Base-by-base conservation (phyloP, 2,797 vertebrate genomes). In the Euphonia xanthogaster region DNA sequence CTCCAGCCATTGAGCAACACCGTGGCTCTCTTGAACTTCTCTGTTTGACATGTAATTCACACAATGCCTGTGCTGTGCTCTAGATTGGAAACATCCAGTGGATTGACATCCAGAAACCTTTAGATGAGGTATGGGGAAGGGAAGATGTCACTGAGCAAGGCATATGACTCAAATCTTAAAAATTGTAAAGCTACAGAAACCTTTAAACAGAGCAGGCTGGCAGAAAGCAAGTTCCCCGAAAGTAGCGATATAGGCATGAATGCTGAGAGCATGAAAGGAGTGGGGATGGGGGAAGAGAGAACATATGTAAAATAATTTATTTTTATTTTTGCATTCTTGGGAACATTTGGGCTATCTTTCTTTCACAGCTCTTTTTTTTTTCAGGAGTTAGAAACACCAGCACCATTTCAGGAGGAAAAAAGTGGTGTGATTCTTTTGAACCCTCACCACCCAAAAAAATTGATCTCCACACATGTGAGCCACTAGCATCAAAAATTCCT, bases 31-130 rank as follows among this genome's bases (percentile, higher is more conserved):
- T 88, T 81, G 85, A 84, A 82, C 61, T 28, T 21, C 40, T 7
- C 31, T 23, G 82, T 78, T 57, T 88, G 79, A 61, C 7, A 23
- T 14, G 21, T 50, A 72, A 73, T 51, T 78, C 86, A 88, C 63
- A 95, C 84, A 97, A 92, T 58, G 78, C 44, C 55, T 63, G 2
- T 31, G 45, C 83, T 96, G 90, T 91, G 67, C 53, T 94, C 79
- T 23, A 48, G 87, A 45, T 58, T 33, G 85, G 90, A 94, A 88
- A 77, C 66, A 76, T 76, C 78, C 55, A 7, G 33, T 13, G 51
- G 24, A 33, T 13, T 47, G 55, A 74, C 67, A 50, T 23, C 3
- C 5, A 67, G 47, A 81, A 93, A 67, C 27, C 40, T 76, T 93
- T 48, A 70, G 54, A 68, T 2, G 16, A 94, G 68, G 42, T 7